A percentile compares a stretch with the other conserved stretches of the same genome.
Evolutionary conservation across 2,113 vertebrate genomes (phyloP).

Genomic region (Telmatochromis brichardi): DNA sequence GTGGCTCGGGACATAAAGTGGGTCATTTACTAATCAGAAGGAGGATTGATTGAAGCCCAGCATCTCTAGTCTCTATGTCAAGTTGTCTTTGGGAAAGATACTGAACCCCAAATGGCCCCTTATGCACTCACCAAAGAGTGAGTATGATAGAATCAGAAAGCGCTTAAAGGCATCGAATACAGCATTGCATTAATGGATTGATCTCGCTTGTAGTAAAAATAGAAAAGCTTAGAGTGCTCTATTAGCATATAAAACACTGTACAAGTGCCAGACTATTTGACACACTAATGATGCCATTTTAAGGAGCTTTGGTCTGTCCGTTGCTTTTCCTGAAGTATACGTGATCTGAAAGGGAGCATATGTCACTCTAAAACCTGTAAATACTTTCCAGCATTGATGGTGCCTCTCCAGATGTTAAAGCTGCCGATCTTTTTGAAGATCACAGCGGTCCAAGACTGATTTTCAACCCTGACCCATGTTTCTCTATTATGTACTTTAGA

Average conservation of each 20-base stretch:
- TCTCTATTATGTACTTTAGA: not conserved
- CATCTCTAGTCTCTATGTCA: not conserved
- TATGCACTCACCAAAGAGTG: not conserved
- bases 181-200: not conserved
- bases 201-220: not conserved
- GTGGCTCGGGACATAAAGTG: accelerated
- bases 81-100: not conserved
- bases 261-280: not conserved
- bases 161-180: accelerated
- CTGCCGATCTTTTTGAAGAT: accelerated
- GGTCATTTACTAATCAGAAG: not conserved
- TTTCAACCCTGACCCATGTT: not conserved
- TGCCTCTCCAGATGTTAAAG: not conserved
- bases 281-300: not conserved
- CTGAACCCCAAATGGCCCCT: not conserved
- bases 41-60: not conserved
- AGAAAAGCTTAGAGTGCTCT: not conserved
- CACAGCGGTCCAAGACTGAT: not conserved
- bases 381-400: not conserved
- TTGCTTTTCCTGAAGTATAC: not conserved
- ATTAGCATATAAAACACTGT: not conserved
- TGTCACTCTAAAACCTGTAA: not conserved
- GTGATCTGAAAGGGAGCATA: not conserved
- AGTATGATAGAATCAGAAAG: not conserved
- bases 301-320: not conserved